phyloP scores from a whole-genome alignment of 2,113 vertebrate genomes.

The Dasyurus viverrinus region DNA sequence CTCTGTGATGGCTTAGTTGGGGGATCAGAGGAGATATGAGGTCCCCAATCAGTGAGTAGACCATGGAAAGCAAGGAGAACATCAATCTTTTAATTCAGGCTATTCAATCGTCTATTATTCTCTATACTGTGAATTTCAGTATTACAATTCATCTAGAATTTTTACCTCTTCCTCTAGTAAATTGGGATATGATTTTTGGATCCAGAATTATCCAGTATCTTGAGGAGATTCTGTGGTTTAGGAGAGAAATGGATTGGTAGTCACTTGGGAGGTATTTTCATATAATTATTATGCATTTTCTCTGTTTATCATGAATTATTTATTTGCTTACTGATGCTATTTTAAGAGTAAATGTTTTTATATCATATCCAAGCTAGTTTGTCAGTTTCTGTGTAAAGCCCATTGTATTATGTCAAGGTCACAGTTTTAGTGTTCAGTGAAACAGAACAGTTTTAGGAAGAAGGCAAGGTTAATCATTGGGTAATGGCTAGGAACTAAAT shows the following conservation, averaged over 20 bases:
- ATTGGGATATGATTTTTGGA: background rate
- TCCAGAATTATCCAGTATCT: background rate
- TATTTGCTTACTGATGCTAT: background rate
- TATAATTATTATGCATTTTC: background rate
- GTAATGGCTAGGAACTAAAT: background rate
- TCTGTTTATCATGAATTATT: background rate
- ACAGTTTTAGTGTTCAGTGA: background rate
- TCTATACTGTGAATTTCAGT: background rate
- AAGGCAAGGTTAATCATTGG: background rate
- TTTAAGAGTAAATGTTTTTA: background rate
- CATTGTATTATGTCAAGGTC: background rate
- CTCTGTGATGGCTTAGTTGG: background rate
- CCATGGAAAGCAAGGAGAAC: background rate
- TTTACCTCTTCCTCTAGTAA: background rate
- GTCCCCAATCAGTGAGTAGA: too few species aligned
- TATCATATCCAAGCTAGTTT: background rate
- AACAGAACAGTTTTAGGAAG: background rate
- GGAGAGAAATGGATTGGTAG: background rate
- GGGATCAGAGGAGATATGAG: background rate
- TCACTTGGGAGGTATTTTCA: background rate
- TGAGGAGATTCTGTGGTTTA: background rate
- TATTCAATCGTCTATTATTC: background rate
- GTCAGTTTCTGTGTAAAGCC: background rate
- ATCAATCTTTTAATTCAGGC: background rate
- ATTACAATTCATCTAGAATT: background rate